Percentiles rank a stretch among this genome's conserved stretches.
These are phyloP conservation scores for Adelges cooleyi DNA, from an alignment of 1,140 invertebrate genomes.

Conservation along the genomic window DNA sequence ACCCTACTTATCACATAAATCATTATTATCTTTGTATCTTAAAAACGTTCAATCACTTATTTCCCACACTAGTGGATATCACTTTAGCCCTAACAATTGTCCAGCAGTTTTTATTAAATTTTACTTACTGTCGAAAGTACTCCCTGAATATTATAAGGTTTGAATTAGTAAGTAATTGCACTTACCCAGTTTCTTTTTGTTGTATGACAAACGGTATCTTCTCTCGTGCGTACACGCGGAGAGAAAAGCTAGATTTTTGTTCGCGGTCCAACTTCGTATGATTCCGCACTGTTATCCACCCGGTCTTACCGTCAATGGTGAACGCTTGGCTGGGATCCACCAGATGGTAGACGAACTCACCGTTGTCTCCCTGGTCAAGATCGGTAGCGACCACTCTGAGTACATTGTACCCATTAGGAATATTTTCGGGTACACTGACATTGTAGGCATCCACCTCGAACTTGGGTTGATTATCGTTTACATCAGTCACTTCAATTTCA, in stretches of 20 bases:
- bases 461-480: conserved; percentile 73
- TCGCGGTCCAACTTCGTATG: conserved; percentile 69
- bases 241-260: conserved; percentile 50
- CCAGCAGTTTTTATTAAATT: too few species aligned
- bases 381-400: conserved; percentile 68
- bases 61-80: too few species aligned
- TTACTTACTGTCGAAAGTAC: too few species aligned
- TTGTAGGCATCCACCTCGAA: conserved; percentile 82
- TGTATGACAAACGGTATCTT: conserved; percentile 48
- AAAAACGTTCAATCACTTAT: too few species aligned
- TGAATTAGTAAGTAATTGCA: neutral
- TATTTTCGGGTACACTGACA: conserved; percentile 80
- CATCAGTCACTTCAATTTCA: conserved; percentile 63
- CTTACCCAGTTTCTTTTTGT: conserved; percentile 4
- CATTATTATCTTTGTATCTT: too few species aligned
- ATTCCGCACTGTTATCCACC: conserved; percentile 74
- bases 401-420: conserved; percentile 73
- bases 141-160: too few species aligned
- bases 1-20: too few species aligned
- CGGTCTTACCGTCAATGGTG: conserved; percentile 59
- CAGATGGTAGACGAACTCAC: conserved; percentile 67
- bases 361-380: conserved; percentile 69
- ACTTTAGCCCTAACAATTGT: too few species aligned
- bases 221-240: conserved; percentile 65
- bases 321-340: conserved; percentile 64